Evolutionary conservation across 92 coral and sea anemone genomes (phyloP).

Genomic region (Actinostola sp.): DNA sequence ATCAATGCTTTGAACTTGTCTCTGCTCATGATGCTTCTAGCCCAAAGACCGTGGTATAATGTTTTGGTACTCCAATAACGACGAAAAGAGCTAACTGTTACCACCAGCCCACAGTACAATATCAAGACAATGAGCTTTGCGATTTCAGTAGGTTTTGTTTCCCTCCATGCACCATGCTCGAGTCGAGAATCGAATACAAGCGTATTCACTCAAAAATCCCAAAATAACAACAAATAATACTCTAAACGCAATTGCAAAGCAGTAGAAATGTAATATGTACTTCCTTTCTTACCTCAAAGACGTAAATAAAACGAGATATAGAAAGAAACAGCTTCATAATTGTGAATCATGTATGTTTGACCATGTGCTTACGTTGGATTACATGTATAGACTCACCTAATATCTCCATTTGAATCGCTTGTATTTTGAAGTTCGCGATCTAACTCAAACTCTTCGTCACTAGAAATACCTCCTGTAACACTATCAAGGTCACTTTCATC

Average conservation of each 20-base stretch:
- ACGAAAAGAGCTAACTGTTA: slow-evolving; percentile 47
- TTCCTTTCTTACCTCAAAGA: too few relatives aligned
- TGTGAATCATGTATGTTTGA: not conserved
- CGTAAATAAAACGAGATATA: too few relatives aligned
- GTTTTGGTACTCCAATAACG: slow-evolving; percentile 69
- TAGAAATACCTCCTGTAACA: slow-evolving; percentile 27
- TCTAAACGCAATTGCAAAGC: too few relatives aligned
- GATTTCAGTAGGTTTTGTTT: slow-evolving; percentile 56
- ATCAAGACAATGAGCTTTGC: slow-evolving; percentile 55
- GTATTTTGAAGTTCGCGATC: slow-evolving; percentile 14
- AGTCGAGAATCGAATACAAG: too few relatives aligned
- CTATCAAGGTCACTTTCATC: slow-evolving; percentile 41
- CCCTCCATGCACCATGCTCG: slow-evolving; percentile 57
- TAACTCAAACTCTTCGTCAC: slow-evolving; percentile 27
- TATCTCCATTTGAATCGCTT: not conserved
- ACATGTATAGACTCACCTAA: not conserved
- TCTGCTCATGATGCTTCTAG: slow-evolving; percentile 30
- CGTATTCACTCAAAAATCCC: too few relatives aligned
- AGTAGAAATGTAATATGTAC: too few relatives aligned
- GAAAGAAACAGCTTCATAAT: not conserved
- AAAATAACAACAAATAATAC: too few relatives aligned
- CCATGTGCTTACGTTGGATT: not conserved
- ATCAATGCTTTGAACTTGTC: slow-evolving; percentile 33
- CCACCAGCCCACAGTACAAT: slow-evolving; percentile 59
- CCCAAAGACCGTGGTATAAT: too few relatives aligned